Evolutionary conservation across 2,113 vertebrate species (phyloP), one percentile per base, ranked within the genome.

Genomic region (Strix aluco): DNA sequence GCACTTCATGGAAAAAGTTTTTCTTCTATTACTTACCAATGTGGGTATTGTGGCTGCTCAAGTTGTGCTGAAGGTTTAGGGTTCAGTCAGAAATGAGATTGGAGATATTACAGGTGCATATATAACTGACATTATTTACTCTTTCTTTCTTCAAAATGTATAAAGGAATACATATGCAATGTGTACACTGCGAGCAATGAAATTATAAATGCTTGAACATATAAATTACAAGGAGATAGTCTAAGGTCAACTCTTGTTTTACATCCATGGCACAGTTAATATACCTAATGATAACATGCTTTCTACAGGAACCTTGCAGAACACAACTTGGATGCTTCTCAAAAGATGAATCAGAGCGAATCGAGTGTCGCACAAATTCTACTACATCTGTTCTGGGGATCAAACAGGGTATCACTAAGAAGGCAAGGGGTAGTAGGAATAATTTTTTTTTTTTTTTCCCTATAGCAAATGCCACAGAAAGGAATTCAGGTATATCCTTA

Each of bases 361-460:
- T 29, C 1, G 10, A 54, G 15, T 29, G 47, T 23, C 63, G 23
- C 13, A 88, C 25, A 77, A 77, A 70, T 23, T 69, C 44, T 30
- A 62, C 15, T 49, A 46, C 21, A 42, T 29, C 21, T 75, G 17
- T 44, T 85, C 29, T 66, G 36, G 27, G 71, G 90, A 75, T 86
- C 72, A 72, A 82, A 71, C 4, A 73, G 11, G 13, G 12, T 52
- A 52, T 75, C 69, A 47, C 36, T 57, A 67, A 74, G 74, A 80
- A 86, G 25, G 11, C 17, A 86, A 49, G 6, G 16, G 55, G 49
- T 25, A 73, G 27, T 5, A 61, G 42, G n/a, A 77, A 70, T 59
- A 67, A 86, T 54, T 49, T 26, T 16, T 0, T 0, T 0, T 16
- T 40, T 34, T 3, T 38, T 62, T 32, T 62, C 65, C 23, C 65